A percentile compares a stretch with the other conserved stretches of the same genome.
phyloP scores from a whole-genome alignment of 2,797 vertebrate genomes.

The Allobates femoralis region DNA sequence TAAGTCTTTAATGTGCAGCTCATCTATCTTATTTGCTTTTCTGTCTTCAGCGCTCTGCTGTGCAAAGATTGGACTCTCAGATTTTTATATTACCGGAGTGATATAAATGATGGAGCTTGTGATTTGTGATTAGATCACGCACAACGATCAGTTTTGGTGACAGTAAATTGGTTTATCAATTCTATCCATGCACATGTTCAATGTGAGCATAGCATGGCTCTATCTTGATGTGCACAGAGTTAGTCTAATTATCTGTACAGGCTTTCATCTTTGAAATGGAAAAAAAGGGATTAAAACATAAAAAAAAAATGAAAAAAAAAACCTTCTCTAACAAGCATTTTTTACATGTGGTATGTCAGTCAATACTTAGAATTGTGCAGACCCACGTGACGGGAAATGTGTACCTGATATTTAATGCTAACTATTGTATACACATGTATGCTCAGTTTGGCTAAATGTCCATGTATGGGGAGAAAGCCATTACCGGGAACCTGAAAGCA shows the following conservation, averaged over 20 bases:
- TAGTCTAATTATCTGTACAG: not conserved
- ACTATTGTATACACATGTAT: no score
- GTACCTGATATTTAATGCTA: no score
- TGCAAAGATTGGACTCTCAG: constrained; percentile 33
- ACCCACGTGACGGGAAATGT: no score
- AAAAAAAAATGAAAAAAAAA: not conserved
- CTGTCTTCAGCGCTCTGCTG: constrained; percentile 26
- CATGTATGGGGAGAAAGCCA: no score
- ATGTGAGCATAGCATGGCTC: not conserved
- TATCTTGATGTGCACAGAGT: not conserved
- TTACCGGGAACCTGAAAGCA: no score
- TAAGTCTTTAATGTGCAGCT: constrained; percentile 44
- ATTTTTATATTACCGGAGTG: constrained; percentile 18
- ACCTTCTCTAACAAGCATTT: not conserved
- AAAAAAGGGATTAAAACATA: not conserved
- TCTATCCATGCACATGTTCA: not conserved
- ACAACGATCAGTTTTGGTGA: not conserved
- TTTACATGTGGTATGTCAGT: no score
- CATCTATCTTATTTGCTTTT: constrained; percentile 49
- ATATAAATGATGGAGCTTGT: not conserved
- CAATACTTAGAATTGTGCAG: not conserved
- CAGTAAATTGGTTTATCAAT: constrained; percentile 6
- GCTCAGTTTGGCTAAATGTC: no score
- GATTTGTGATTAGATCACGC: constrained; percentile 5
- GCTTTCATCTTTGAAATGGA: not conserved